These are phyloP conservation scores for Oceanites oceanicus DNA, from an alignment of 2,113 vertebrate genomes.

Conservation along the genomic window DNA sequence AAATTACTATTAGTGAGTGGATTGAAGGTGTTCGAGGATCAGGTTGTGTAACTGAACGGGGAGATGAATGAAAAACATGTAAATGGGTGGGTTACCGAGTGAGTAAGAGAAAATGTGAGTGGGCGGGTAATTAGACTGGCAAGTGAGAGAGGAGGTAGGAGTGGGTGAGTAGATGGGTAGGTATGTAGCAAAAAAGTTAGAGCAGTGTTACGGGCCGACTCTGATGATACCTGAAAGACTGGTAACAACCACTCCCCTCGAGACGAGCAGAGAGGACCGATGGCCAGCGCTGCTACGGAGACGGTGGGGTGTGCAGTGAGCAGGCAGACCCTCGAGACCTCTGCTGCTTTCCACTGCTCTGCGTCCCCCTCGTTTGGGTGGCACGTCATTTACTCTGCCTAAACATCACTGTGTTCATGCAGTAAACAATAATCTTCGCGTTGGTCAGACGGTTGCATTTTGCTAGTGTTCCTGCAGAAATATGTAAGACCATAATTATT, in stretches of 20 bases:
- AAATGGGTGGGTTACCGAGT: constrained; percentile 29
- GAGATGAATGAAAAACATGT: not conserved
- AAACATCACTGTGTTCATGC: rapidly evolving
- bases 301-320: not conserved
- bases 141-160: constrained; percentile 36
- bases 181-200: constrained; percentile 15
- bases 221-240: not conserved
- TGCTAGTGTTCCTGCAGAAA: not conserved
- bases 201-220: not conserved
- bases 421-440: not conserved
- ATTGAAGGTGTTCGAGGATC: not conserved
- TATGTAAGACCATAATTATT: rapidly evolving
- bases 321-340: not conserved
- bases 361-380: not conserved
- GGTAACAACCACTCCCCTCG: not conserved
- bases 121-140: constrained; percentile 42
- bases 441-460: not conserved
- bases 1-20: not conserved
- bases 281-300: not conserved
- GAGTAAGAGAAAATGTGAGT: constrained; percentile 49
- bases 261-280: not conserved
- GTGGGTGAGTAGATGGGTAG: constrained; percentile 29
- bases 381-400: not conserved
- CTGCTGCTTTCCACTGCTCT: not conserved
- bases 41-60: not conserved